Percentiles rank a stretch among this genome's conserved stretches.
Evolutionary conservation across 1,140 invertebrate genomes (phyloP).

Genomic region (Trachelipus rathkii): DNA sequence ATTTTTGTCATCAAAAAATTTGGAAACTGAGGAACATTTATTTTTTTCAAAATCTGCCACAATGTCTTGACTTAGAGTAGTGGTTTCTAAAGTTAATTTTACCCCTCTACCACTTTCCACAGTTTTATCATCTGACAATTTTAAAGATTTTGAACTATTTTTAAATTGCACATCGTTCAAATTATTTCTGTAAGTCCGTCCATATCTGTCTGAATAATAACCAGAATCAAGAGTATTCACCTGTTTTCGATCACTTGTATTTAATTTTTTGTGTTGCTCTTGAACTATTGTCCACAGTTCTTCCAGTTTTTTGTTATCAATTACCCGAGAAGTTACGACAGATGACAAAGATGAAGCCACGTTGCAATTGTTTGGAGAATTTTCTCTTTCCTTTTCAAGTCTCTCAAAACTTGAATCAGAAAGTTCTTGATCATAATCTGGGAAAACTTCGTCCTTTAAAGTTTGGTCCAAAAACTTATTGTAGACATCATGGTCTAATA

Average conservation of each 20-base stretch:
- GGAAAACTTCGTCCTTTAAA: background rate
- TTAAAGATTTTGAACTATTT: too few relatives aligned
- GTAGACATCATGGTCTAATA: background rate
- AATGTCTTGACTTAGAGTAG: too few relatives aligned
- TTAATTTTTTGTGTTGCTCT: background rate
- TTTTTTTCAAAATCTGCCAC: too few relatives aligned
- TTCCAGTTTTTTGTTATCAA: background rate
- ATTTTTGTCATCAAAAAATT: too few relatives aligned
- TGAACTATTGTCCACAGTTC: background rate
- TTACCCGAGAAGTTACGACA: background rate
- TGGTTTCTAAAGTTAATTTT: too few relatives aligned
- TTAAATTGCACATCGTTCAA: background rate
- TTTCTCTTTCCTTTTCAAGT: background rate
- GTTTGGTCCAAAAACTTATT: background rate
- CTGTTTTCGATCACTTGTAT: background rate
- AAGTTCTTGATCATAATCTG: background rate
- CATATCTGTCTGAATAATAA: background rate
- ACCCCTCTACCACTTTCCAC: too few relatives aligned
- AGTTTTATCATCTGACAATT: too few relatives aligned
- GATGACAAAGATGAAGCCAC: background rate
- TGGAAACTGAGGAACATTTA: too few relatives aligned
- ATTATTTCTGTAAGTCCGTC: background rate
- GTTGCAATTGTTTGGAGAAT: background rate
- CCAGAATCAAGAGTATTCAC: background rate
- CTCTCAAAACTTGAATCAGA: conserved; percentile 5